These are phyloP conservation scores for Empidonax traillii DNA, from an alignment of 2,113 vertebrate genomes.

Conservation along the genomic window DNA sequence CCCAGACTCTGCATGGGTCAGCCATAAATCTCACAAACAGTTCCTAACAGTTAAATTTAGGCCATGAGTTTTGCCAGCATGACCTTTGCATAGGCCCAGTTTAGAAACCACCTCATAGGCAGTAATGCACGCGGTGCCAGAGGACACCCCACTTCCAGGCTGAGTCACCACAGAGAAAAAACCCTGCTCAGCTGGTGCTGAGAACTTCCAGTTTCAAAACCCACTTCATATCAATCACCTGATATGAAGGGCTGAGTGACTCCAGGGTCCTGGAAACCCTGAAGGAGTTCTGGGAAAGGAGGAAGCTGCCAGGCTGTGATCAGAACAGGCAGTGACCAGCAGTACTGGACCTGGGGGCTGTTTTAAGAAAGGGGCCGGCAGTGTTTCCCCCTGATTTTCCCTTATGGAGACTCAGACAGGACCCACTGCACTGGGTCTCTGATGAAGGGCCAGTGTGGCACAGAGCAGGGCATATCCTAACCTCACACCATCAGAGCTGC, in stretches of 20 bases:
- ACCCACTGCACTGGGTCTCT: background rate
- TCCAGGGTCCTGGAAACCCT: background rate
- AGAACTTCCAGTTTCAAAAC: background rate
- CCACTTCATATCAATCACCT: background rate
- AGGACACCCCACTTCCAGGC: background rate
- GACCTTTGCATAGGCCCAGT: background rate
- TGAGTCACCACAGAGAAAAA: background rate
- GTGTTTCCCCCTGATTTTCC: background rate
- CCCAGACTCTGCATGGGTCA: accelerated
- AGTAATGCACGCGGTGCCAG: background rate
- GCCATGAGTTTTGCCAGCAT: background rate
- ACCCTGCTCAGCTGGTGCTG: background rate
- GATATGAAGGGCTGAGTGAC: background rate
- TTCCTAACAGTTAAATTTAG: background rate
- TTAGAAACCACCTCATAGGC: background rate
- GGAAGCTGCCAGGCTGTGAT: background rate
- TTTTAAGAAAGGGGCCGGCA: background rate
- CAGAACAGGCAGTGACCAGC: background rate
- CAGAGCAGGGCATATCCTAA: background rate
- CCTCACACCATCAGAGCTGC: background rate
- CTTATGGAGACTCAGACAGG: background rate
- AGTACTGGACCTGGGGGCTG: background rate
- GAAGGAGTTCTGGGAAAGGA: background rate
- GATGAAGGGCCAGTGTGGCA: background rate
- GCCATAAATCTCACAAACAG: background rate